Conservation (phyloP, 2,113 vertebrate species). For the Percina caprodes region DNA sequence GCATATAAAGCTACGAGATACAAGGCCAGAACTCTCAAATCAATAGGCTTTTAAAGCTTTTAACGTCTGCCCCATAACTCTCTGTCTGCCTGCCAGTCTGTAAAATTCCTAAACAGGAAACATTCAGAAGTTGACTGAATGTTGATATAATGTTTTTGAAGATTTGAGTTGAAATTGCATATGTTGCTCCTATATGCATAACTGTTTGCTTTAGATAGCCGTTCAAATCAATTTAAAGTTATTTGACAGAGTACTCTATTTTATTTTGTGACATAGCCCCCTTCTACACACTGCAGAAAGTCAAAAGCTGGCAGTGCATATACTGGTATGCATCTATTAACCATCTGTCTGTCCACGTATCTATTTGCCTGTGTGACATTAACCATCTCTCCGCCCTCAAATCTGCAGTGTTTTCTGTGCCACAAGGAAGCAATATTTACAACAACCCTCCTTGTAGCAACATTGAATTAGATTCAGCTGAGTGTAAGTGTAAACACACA, state of each 20-base stretch:
- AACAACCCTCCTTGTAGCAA: slow-evolving; percentile 37
- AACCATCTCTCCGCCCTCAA: slow-evolving; percentile 61
- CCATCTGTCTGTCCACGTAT: slow-evolving; percentile 55
- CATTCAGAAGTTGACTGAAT: not conserved
- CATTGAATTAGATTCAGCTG: not conserved
- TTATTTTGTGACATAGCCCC: not conserved
- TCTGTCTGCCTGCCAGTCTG: slow-evolving; percentile 20
- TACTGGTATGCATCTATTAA: slow-evolving; percentile 8
- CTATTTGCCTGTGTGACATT: slow-evolving; percentile 37
- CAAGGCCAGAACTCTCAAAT: slow-evolving; percentile 50
- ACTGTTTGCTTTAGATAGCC: not conserved
- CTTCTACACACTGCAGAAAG: not conserved
- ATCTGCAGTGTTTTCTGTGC: slow-evolving; percentile 41
- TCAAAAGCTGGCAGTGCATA: not conserved
- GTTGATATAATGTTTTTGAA: not conserved
- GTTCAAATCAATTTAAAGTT: not conserved
- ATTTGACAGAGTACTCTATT: too few species aligned
- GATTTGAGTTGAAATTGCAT: not conserved
- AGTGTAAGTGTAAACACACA: too few species aligned
- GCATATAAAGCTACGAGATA: slow-evolving; percentile 43
- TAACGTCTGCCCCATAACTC: slow-evolving; percentile 51
- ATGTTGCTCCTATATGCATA: not conserved
- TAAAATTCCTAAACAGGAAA: slow-evolving; percentile 52
- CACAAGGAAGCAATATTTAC: slow-evolving; percentile 29
- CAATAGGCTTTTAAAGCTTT: slow-evolving; percentile 75